Conservation (phyloP, 2,888 invertebrate species). For the Rapana venosa region DNA sequence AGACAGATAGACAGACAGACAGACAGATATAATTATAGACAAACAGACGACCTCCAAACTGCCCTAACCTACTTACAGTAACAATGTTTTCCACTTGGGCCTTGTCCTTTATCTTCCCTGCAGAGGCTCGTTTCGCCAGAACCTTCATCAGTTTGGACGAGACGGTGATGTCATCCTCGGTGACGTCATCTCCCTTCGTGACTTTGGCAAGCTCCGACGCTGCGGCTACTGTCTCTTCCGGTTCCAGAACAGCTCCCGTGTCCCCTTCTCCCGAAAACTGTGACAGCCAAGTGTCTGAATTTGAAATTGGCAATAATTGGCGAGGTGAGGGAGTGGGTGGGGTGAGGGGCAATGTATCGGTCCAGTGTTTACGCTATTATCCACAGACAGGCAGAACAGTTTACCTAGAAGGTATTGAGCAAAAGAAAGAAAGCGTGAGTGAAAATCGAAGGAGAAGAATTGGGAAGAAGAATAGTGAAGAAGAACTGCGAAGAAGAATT, state of each 20-base stretch:
- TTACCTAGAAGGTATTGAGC: no score
- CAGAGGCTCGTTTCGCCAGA: constrained; percentile 28
- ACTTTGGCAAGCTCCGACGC: constrained; percentile 48
- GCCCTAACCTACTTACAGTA: constrained; percentile 34
- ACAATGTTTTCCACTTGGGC: constrained; percentile 43
- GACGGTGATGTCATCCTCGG: constrained; percentile 51
- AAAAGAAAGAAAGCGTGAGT: not conserved
- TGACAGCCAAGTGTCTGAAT: no score
- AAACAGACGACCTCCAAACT: not conserved
- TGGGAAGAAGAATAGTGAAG: no score
- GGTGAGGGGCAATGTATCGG: no score
- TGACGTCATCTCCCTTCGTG: constrained; percentile 48
- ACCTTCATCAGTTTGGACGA: constrained; percentile 51
- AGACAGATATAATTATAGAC: not conserved
- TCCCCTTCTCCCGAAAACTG: constrained; percentile 25
- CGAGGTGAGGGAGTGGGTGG: no score
- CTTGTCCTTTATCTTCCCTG: constrained; percentile 28
- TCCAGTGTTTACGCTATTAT: no score
- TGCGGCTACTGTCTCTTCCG: constrained; percentile 45
- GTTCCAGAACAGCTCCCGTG: constrained; percentile 6
- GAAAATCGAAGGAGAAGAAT: no score
- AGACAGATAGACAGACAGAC: not conserved
- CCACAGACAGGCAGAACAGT: no score
- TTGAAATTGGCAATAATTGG: no score
- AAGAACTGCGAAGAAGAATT: no score